Base-by-base conservation (phyloP, 2,113 vertebrate species). In the Argyrosomus japonicus region DNA sequence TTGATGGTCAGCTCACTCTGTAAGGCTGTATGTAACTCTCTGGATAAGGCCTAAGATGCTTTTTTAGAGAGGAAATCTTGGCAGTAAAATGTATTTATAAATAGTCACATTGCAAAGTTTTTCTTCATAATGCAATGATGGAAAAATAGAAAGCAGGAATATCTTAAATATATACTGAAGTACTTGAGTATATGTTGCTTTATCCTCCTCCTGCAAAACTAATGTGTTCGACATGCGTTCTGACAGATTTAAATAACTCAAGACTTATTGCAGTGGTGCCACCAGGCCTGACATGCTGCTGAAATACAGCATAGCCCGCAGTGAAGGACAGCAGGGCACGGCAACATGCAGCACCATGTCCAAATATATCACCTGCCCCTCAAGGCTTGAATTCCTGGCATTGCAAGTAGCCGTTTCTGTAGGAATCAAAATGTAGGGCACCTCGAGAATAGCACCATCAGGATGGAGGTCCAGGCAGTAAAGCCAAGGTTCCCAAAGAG, bases 331-430 rank as follows among this genome's bases (percentile, higher is more conserved):
- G 70, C 72, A 1, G 63, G 68, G 69, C 67, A 62, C 53, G 48
- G 68, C 80, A 86, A 86, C 83, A 85, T 89, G 83, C 84, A 84
- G 85, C 88, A 70, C 88, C 83, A 65, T 27, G 86, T 91, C 92
- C 92, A 92, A 87, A 93, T 93, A 92, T 90, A 93, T 88, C 93
- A 82, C 82, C 89, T 21, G 43, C n/a, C 82, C 90, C 84, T 85
- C 68, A 45, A 69, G 90, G 87, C 89, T 75, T 27, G 85, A 92
- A 95, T 94, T 94, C 90, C 85, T 89, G 87, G 79, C 87, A 91
- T 91, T 92, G 87, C 89, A 87, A 86, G 84, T 86, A 62, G 56
- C 78, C 48, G 25, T 79, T 83, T 88, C 77, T 58, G 63, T 48
- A 83, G 90, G 69, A 84, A 89, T 92, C 27, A 71, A 92, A 92